Conservation (phyloP, 2,113 vertebrate genomes). For the Garra rufa region DNA sequence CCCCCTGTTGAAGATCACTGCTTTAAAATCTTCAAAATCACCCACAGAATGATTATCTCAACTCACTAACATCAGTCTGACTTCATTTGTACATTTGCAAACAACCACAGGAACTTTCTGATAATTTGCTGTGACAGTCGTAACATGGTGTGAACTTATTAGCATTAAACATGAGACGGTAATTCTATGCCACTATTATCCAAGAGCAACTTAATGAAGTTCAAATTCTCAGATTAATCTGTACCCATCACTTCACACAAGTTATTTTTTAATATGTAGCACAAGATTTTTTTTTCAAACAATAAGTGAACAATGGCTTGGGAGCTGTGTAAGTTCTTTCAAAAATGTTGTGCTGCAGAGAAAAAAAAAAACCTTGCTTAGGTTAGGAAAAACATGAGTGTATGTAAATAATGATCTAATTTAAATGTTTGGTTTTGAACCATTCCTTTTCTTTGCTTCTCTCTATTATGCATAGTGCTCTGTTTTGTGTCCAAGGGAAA, state of each 20-base stretch:
- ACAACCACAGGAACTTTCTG: background rate
- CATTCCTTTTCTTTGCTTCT: background rate
- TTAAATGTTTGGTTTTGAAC: background rate
- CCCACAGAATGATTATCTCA: background rate
- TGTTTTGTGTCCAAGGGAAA: background rate
- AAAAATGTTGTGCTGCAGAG: background rate
- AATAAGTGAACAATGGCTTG: background rate
- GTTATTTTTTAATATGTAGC: background rate
- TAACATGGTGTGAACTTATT: conserved; percentile 50
- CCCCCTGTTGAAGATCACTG: background rate
- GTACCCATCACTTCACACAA: conserved; percentile 29
- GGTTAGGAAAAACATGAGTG: background rate
- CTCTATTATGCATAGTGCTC: background rate
- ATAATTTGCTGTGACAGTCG: conserved; percentile 45
- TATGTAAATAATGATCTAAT: background rate
- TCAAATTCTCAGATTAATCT: conserved; percentile 24
- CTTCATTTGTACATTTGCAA: background rate
- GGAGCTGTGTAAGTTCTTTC: background rate
- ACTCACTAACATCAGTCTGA: background rate
- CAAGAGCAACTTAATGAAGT: conserved; percentile 40
- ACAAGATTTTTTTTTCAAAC: background rate
- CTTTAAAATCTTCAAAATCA: background rate
- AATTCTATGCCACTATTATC: conserved; percentile 40
- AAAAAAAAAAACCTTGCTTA: background rate
- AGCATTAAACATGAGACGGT: conserved; percentile 55